These are phyloP conservation scores for Metallyticus violacea DNA, from an alignment of 2,888 invertebrate genomes.

Conservation along the genomic window DNA sequence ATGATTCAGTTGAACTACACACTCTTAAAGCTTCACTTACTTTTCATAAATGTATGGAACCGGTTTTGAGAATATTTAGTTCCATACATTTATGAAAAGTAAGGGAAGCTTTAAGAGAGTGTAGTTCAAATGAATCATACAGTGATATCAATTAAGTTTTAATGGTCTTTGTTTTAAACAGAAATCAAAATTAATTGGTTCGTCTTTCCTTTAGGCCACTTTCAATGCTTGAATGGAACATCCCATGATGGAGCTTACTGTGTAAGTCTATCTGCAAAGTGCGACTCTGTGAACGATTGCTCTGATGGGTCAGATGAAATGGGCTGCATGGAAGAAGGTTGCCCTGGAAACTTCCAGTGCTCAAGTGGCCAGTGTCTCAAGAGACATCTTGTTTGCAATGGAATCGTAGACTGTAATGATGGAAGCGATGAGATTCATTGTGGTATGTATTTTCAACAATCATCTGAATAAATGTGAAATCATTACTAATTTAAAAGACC, in stretches of 20 bases:
- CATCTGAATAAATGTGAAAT: too few species aligned
- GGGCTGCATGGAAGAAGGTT: slow-evolving; percentile 55
- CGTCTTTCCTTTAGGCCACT: slow-evolving; percentile 48
- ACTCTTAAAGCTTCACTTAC: too few species aligned
- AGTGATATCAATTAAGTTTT: too few species aligned
- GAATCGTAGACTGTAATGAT: slow-evolving; percentile 59
- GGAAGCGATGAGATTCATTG: slow-evolving; percentile 59
- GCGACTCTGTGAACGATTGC: slow-evolving; percentile 60
- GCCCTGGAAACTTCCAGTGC: slow-evolving; percentile 59
- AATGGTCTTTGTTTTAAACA: too few species aligned
- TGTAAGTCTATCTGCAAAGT: slow-evolving; percentile 50
- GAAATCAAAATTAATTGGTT: too few species aligned
- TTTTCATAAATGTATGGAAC: too few species aligned
- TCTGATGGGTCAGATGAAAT: slow-evolving; percentile 61
- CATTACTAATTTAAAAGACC: too few species aligned
- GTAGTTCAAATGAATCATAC: too few species aligned
- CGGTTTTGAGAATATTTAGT: too few species aligned
- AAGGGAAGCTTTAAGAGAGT: too few species aligned
- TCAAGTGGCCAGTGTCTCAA: slow-evolving; percentile 58
- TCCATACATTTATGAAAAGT: too few species aligned
- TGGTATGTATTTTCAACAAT: slow-evolving; percentile 44
- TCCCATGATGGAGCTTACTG: slow-evolving; percentile 58
- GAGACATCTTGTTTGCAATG: slow-evolving; percentile 60
- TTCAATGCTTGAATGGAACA: slow-evolving; percentile 58
- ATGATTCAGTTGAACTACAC: too few species aligned